Conservation (phyloP, 2,888 invertebrate species). For the Pantelozetes paolii region DNA sequence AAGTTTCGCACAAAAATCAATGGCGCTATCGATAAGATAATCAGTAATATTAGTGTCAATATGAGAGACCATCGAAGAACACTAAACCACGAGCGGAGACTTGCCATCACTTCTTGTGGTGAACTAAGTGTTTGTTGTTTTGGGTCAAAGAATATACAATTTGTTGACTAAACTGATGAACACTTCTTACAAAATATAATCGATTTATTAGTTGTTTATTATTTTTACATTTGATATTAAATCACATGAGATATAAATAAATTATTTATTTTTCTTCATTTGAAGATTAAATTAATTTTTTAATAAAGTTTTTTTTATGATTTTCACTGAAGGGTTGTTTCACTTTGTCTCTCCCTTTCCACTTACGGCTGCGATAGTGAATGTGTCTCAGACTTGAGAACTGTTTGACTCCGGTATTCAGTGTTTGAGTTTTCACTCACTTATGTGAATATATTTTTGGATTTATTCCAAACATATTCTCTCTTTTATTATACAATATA, state of each 20-base stretch:
- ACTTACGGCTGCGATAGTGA: not conserved
- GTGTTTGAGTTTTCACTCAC: not conserved
- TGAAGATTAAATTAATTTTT: not conserved
- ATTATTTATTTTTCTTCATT: not conserved
- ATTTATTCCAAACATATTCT: not conserved
- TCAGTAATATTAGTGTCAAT: conserved; percentile 34
- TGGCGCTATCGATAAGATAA: conserved; percentile 31
- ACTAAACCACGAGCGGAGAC: conserved; percentile 36
- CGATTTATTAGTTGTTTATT: no score
- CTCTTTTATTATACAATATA: not conserved
- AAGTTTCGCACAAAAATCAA: conserved; percentile 32
- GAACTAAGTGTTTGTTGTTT: no score
- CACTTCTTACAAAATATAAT: no score
- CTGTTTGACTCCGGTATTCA: not conserved
- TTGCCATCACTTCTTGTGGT: conserved; percentile 29
- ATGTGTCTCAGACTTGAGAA: not conserved
- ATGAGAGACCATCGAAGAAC: conserved; percentile 40
- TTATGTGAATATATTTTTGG: not conserved
- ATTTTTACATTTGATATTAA: not conserved
- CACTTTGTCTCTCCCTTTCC: not conserved
- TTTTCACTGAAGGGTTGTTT: not conserved
- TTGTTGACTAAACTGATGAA: no score
- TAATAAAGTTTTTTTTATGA: not conserved
- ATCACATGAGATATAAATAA: not conserved
- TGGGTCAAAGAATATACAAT: no score